Percentiles rank a stretch among this genome's conserved stretches.
Conservation (phyloP, 2,113 vertebrate genomes). For the Bungarus multicinctus region DNA sequence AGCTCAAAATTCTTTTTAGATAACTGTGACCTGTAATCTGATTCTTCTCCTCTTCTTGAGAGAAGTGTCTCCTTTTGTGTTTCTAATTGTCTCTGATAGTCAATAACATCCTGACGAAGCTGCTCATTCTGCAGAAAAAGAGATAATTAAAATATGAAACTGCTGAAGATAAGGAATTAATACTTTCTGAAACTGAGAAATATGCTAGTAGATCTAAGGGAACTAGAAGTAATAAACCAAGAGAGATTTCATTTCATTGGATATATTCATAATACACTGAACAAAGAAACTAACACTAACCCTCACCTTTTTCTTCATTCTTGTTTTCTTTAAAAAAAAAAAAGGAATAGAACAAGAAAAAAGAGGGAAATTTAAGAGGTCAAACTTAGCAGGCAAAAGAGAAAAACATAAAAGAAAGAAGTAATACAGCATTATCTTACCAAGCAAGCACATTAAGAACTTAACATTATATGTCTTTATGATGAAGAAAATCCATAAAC, state of each 20-base stretch:
- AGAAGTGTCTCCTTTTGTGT: slow-evolving; percentile 78
- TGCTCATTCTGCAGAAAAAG: slow-evolving; percentile 83
- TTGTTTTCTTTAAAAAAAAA: slow-evolving; percentile 77
- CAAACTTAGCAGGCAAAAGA: slow-evolving; percentile 28
- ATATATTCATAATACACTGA: slow-evolving; percentile 10
- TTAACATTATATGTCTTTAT: background rate
- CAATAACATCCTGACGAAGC: slow-evolving; percentile 85
- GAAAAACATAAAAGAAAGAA: background rate
- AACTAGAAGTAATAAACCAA: background rate
- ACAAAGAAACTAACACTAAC: slow-evolving; percentile 4
- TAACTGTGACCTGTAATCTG: slow-evolving; percentile 83
- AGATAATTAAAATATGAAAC: background rate
- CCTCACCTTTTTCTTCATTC: slow-evolving; percentile 87
- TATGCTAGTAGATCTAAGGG: background rate
- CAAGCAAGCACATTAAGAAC: background rate
- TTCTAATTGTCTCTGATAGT: slow-evolving; percentile 88
- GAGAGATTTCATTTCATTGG: background rate
- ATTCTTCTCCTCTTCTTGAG: slow-evolving; percentile 75
- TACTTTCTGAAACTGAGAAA: background rate
- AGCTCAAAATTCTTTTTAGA: slow-evolving; percentile 87
- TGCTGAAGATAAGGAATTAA: background rate
- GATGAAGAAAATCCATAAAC: background rate
- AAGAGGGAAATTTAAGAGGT: slow-evolving; percentile 41
- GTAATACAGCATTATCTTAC: background rate
- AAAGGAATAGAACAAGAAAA: slow-evolving; percentile 51